Conservation (phyloP, 2,888 invertebrate genomes). For the Endotricha flammealis region DNA sequence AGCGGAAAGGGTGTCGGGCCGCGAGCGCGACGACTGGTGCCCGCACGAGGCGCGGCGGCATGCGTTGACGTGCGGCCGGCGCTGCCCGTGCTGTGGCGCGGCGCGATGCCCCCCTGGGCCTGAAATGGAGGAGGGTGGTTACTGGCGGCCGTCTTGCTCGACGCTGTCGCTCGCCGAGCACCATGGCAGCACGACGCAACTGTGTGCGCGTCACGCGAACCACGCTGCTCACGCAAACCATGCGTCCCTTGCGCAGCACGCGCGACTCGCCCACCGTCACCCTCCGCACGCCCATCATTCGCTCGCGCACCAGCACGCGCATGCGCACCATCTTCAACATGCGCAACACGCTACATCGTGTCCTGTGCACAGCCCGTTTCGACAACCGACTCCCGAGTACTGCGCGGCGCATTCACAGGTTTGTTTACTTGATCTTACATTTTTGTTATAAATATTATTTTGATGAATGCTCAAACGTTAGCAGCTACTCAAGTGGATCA, state of each 20-base stretch:
- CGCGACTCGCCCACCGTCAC: slow-evolving; percentile 62
- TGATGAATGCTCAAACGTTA: too few relatives aligned
- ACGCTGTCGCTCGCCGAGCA: slow-evolving; percentile 71
- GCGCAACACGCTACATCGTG: slow-evolving; percentile 75
- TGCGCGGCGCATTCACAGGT: slow-evolving; percentile 74
- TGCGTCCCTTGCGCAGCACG: slow-evolving; percentile 58
- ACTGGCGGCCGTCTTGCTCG: slow-evolving; percentile 74
- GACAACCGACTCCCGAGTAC: slow-evolving; percentile 77
- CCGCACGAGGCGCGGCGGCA: slow-evolving; percentile 75
- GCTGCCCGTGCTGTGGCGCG: slow-evolving; percentile 76
- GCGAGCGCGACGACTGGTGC: slow-evolving; percentile 75
- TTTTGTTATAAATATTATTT: too few relatives aligned
- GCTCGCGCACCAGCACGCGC: slow-evolving; percentile 69
- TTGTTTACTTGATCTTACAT: too few relatives aligned
- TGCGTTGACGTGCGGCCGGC: slow-evolving; percentile 74
- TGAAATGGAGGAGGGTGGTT: slow-evolving; percentile 75
- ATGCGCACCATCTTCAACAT: slow-evolving; percentile 63
- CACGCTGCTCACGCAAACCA: too few relatives aligned
- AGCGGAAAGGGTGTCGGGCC: slow-evolving; percentile 75
- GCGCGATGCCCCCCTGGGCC: slow-evolving; percentile 69
- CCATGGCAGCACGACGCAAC: slow-evolving; percentile 67
- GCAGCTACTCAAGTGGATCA: too few relatives aligned
- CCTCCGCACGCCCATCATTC: slow-evolving; percentile 59
- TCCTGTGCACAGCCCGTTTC: slow-evolving; percentile 86
- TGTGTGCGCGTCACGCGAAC: slow-evolving; percentile 69